Conservation (phyloP, 2,797 vertebrate species). For the Phaenicophaeus curvirostris region DNA sequence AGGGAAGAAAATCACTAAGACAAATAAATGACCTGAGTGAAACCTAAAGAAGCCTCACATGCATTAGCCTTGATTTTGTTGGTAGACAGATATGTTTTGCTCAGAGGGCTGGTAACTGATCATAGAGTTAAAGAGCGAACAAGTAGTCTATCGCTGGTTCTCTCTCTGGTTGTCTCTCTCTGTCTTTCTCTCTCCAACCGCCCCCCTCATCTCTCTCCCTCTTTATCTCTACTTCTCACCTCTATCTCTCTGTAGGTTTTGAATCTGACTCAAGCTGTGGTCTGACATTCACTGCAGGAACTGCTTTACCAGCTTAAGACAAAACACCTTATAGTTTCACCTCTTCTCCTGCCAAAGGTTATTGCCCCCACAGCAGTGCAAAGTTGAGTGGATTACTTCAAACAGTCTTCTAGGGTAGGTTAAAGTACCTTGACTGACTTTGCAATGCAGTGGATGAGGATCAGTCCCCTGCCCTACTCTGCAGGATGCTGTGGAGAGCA, state of each 20-base stretch:
- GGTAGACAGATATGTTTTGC: conserved; percentile 16
- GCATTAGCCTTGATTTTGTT: conserved; percentile 44
- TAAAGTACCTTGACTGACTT: not conserved
- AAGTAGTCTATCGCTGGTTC: not conserved
- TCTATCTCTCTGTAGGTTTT: not conserved
- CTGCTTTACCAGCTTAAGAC: conserved; percentile 12
- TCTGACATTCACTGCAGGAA: not conserved
- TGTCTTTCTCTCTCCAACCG: not conserved
- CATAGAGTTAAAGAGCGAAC: not conserved
- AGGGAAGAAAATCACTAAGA: conserved; percentile 47
- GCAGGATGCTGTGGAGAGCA: not conserved
- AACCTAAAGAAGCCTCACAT: conserved; percentile 1
- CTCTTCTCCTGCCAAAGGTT: conserved; percentile 21
- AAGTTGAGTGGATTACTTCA: conserved; percentile 31
- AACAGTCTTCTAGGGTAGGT: not conserved
- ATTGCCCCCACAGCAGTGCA: not conserved
- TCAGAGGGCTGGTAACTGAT: conserved; percentile 10
- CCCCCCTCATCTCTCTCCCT: not conserved
- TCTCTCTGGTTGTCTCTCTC: not conserved
- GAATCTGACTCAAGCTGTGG: not conserved
- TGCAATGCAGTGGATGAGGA: not conserved
- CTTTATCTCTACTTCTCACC: not conserved
- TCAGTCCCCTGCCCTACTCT: not conserved
- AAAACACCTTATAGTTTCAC: conserved; percentile 22
- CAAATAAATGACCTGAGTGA: conserved; percentile 26